phyloP scores from a whole-genome alignment of 1,140 invertebrate genomes.

The Drosophila eugracilis region DNA sequence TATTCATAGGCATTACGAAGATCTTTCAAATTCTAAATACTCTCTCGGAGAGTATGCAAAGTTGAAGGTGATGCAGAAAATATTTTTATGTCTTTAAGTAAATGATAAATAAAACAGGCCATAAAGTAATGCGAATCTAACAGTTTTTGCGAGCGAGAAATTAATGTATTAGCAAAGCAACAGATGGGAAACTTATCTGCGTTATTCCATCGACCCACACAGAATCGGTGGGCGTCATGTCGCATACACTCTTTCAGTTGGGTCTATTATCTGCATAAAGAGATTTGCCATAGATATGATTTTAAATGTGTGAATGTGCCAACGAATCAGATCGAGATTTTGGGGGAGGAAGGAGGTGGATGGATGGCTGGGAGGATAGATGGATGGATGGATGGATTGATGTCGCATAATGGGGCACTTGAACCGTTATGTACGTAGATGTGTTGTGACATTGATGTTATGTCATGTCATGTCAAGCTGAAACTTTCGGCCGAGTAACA shows the following conservation, averaged over 20 bases:
- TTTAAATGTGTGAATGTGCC: constrained; percentile 55
- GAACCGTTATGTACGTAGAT: constrained; percentile 37
- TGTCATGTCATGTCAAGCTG: constrained; percentile 71
- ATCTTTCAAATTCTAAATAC: too few relatives aligned
- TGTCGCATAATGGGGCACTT: constrained; percentile 37
- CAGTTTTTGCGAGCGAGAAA: too few relatives aligned
- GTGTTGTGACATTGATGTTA: constrained; percentile 72
- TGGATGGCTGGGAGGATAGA: neutral
- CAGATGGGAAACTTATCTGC: constrained; percentile 15
- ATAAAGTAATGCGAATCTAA: too few relatives aligned
- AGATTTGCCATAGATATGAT: constrained; percentile 72
- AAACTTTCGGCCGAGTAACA: constrained; percentile 30
- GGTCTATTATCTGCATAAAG: constrained; percentile 62
- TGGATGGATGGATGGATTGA: constrained; percentile 2
- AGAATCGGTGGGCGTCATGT: constrained; percentile 21
- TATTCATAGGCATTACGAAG: too few relatives aligned
- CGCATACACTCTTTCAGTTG: constrained; percentile 18
- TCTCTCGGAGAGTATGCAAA: too few relatives aligned
- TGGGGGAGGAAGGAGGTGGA: neutral
- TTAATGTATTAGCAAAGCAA: constrained; percentile 21
- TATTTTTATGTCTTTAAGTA: too few relatives aligned
- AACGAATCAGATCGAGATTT: constrained; percentile 24
- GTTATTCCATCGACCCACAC: constrained; percentile 8
- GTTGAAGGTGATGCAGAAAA: too few relatives aligned
- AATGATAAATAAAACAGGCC: too few relatives aligned